phyloP scores from a whole-genome alignment of 2,888 invertebrate species.

The Rhogogaster chlorosoma region DNA sequence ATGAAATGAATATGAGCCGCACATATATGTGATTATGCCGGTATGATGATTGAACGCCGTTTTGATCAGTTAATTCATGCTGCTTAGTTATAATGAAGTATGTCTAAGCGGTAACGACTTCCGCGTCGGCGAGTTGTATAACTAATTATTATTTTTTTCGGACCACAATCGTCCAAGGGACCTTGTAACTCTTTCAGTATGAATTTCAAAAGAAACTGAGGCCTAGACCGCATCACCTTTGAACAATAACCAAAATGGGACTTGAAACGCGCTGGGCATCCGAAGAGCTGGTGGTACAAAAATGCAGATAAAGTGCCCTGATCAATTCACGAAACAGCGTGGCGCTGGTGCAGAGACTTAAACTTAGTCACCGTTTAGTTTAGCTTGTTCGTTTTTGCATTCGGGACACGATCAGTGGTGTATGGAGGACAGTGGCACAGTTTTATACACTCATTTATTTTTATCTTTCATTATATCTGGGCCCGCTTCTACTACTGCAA shows the following conservation, averaged over 20 bases:
- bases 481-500: conserved; percentile 5
- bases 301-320: neutral
- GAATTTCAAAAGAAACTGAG: neutral
- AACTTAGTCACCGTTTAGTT: conserved; percentile 4
- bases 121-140: conserved; percentile 25
- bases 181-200: conserved; percentile 6
- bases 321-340: neutral
- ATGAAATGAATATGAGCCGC: neutral
- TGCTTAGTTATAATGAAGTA: neutral
- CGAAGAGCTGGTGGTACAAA: neutral
- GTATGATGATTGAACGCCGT: neutral
- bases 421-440: conserved; percentile 42
- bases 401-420: conserved; percentile 31
- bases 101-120: conserved; percentile 13
- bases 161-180: neutral
- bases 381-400: conserved; percentile 7
- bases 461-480: conserved; percentile 31
- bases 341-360: neutral
- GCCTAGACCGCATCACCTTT: neutral
- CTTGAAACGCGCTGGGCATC: neutral
- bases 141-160: neutral
- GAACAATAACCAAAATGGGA: neutral
- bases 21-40: neutral
- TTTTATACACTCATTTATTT: conserved; percentile 31
- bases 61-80: neutral